Base-by-base conservation (phyloP, 2,797 vertebrate genomes). In the Limosa lapponica region DNA sequence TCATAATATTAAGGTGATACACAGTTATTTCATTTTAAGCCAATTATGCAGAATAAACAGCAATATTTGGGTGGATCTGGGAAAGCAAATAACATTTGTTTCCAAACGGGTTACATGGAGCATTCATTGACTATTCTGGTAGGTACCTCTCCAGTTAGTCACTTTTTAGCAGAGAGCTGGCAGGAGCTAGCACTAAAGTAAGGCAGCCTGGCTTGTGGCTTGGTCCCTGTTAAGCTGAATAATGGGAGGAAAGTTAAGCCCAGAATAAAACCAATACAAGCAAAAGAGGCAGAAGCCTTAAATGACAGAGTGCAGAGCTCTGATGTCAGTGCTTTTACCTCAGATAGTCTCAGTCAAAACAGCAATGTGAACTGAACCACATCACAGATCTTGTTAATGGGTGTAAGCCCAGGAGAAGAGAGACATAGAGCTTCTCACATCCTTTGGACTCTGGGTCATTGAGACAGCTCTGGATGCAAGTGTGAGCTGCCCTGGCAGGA, bases 41-140 rank as follows among this genome's bases (percentile, higher is more conserved):
- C 83, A 85, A 30, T 90, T 82, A 95, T 44, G 49, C 88, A 95
- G 57, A 87, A 89, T 62, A 96, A 95, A 51, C 58, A 93, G 55
- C 41, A 92, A 81, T 46, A 83, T 91, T 91, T 84, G 73, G 59
- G 64, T 75, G 80, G 77, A 83, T 88, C 66, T 66, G 58, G 77
- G 59, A 93, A 83, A 83, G 86, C 37, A 92, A 95, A 71, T 67
- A 87, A 32, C 36, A 37, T 36, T 66, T 90, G 37, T 65, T 90
- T 90, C 78, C 67, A 49, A 3, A 71, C 77, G 49, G 57, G 24
- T 57, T 90, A 65, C 37, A 10, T 9, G 37, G 17, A 78, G 36
- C 43, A 71, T 69, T 85, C 9, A 14, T 32, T 80, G 74, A 82
- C 30, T 89, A 34, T 90, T 91, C 86, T 82, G 37, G 43, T 67